phyloP scores from a whole-genome alignment of 2,888 invertebrate species.

The Mylabris sibirica region DNA sequence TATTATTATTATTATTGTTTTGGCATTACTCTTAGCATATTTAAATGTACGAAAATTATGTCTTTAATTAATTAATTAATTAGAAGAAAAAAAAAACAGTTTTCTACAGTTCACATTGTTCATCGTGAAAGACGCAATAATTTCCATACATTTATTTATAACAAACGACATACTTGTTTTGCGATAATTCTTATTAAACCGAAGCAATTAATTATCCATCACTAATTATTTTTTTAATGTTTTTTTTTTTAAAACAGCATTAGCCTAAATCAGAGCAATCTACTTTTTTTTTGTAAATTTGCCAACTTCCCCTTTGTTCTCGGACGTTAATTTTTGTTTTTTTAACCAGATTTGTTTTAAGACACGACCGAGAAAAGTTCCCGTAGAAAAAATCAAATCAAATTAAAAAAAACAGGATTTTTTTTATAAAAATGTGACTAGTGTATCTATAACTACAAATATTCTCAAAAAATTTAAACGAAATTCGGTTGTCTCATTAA shows the following conservation, averaged over 20 bases:
- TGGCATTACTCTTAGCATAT: not conserved
- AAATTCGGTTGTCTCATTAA: no score
- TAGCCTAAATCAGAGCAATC: constrained; percentile 11
- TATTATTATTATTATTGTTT: constrained; percentile 18
- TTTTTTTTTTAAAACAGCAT: constrained; percentile 27
- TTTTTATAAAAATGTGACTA: no score
- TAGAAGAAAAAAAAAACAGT: not conserved
- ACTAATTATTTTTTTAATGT: constrained; percentile 24
- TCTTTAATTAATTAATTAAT: not conserved
- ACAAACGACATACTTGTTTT: constrained; percentile 4
- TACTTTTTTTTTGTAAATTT: not conserved
- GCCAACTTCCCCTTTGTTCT: not conserved
- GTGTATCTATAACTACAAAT: no score
- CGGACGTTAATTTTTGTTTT: not conserved
- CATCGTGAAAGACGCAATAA: not conserved
- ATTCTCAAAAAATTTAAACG: no score
- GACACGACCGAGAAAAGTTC: no score
- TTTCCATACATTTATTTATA: not conserved
- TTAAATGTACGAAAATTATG: not conserved
- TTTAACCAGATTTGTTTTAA: no score
- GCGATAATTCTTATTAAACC: not conserved
- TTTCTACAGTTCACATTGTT: not conserved
- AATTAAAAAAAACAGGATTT: no score
- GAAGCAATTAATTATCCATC: constrained; percentile 13
- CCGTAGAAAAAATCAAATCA: no score